Evolutionary conservation across 2,113 vertebrate genomes (phyloP).

Genomic region (Lynx canadensis): DNA sequence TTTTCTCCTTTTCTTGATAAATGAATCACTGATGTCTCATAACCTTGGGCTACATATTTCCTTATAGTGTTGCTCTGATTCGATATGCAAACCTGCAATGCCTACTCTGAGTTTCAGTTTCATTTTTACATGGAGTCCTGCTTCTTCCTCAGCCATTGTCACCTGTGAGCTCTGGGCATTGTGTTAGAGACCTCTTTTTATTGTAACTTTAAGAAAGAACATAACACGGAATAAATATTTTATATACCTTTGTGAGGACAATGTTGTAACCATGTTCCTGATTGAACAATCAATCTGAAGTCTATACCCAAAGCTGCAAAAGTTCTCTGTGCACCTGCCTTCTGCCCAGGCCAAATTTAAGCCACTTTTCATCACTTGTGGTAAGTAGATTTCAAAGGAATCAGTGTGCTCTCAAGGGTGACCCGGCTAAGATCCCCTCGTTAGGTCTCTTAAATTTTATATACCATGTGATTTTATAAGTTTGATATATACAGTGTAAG

Average conservation of each 20-base stretch:
- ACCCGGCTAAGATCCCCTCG: neutral
- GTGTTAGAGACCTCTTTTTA: constrained; percentile 71
- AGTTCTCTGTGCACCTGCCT: constrained; percentile 54
- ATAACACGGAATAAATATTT: constrained; percentile 74
- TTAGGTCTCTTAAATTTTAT: constrained; percentile 24
- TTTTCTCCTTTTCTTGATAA: constrained; percentile 54
- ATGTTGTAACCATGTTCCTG: constrained; percentile 61
- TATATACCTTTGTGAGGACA: constrained; percentile 47
- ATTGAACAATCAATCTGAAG: constrained; percentile 76
- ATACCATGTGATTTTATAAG: neutral
- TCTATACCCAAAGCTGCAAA: constrained; percentile 43
- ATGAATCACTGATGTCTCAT: constrained; percentile 71
- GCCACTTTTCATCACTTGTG: neutral
- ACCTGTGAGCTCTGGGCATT: constrained; percentile 44
- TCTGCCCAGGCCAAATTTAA: constrained; percentile 41
- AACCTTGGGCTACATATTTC: constrained; percentile 59
- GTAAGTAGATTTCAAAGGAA: neutral
- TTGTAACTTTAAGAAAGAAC: constrained; percentile 73
- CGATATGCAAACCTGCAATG: constrained; percentile 40
- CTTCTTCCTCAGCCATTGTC: constrained; percentile 54
- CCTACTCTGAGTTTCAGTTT: neutral
- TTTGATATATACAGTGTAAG: neutral
- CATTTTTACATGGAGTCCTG: neutral
- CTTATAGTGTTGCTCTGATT: constrained; percentile 4
- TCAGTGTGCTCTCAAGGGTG: neutral